These are phyloP conservation scores for Lutjanus erythropterus DNA, from an alignment of 2,113 vertebrate species.

Conservation along the genomic window DNA sequence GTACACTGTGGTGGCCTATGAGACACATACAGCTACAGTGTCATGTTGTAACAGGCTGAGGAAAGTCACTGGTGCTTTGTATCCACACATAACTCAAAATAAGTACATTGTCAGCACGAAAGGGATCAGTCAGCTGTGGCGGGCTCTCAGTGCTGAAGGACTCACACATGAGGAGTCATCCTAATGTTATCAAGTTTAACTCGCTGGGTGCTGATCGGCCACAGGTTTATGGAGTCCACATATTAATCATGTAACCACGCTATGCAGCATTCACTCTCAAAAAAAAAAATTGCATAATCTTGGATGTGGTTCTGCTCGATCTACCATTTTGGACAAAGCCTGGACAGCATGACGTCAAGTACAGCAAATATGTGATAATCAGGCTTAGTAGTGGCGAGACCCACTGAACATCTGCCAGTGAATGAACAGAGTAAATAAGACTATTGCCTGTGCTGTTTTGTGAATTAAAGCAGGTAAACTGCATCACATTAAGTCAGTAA, in stretches of 20 bases:
- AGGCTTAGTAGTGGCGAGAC: constrained; percentile 13
- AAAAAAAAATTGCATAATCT: background rate
- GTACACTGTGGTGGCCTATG: constrained; percentile 13
- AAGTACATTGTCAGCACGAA: constrained; percentile 66
- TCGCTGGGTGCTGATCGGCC: background rate
- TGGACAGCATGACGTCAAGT: background rate
- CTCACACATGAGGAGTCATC: constrained; percentile 19
- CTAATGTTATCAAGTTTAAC: background rate
- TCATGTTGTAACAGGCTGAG: constrained; percentile 62
- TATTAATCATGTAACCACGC: background rate
- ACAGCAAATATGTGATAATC: constrained; percentile 28
- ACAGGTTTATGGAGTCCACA: constrained; percentile 3
- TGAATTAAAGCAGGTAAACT: background rate
- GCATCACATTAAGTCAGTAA: background rate
- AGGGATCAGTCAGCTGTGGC: constrained; percentile 58
- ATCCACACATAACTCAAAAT: constrained; percentile 50
- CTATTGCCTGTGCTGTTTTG: background rate
- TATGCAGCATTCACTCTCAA: too few relatives aligned
- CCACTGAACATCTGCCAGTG: constrained; percentile 18
- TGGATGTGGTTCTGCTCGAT: background rate
- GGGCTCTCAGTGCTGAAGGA: constrained; percentile 10
- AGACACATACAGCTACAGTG: constrained; percentile 35
- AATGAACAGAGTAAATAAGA: background rate
- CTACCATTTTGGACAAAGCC: background rate
- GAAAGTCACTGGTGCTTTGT: constrained; percentile 63